phyloP scores from a whole-genome alignment of 1,140 invertebrate genomes.

The Brachionus plicatilis region DNA sequence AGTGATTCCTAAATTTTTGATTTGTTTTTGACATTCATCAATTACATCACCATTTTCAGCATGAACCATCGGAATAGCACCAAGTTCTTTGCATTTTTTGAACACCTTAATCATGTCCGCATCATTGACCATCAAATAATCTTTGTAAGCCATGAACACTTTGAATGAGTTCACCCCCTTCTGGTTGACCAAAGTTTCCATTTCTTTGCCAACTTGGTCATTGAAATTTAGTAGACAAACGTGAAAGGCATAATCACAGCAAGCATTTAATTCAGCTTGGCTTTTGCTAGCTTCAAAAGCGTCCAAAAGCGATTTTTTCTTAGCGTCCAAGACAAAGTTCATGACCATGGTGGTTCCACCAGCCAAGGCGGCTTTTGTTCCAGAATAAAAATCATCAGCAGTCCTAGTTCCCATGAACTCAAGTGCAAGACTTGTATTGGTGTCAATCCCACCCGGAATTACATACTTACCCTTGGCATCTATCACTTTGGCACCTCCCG shows the following conservation, averaged over 20 bases:
- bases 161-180: constrained; percentile 90
- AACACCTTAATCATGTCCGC: constrained; percentile 78
- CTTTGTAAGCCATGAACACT: constrained; percentile 88
- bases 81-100: constrained; percentile 66
- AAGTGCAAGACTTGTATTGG: constrained; percentile 78
- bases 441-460: constrained; percentile 79
- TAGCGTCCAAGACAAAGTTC: constrained; percentile 51
- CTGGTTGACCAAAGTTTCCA: constrained; percentile 61
- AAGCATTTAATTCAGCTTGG: constrained; percentile 89
- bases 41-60: constrained; percentile 95
- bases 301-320: constrained; percentile 64
- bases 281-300: constrained; percentile 82
- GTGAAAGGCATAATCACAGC: constrained; percentile 93
- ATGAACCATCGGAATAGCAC: constrained; percentile 82
- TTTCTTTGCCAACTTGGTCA: constrained; percentile 58
- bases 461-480: constrained; percentile 75
- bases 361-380: constrained; percentile 78
- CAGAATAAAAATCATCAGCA: constrained; percentile 83
- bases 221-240: constrained; percentile 86
- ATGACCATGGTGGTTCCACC: constrained; percentile 85
- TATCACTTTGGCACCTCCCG: constrained; percentile 69
- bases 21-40: constrained; percentile 68
- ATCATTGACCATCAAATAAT: constrained; percentile 79
- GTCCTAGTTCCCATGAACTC: constrained; percentile 74
- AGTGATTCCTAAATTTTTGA: constrained; percentile 75